A percentile compares a stretch with the other conserved stretches of the same genome.
These are phyloP conservation scores for Lethocerus indicus DNA, from an alignment of 1,140 invertebrate genomes.

Conservation along the genomic window DNA sequence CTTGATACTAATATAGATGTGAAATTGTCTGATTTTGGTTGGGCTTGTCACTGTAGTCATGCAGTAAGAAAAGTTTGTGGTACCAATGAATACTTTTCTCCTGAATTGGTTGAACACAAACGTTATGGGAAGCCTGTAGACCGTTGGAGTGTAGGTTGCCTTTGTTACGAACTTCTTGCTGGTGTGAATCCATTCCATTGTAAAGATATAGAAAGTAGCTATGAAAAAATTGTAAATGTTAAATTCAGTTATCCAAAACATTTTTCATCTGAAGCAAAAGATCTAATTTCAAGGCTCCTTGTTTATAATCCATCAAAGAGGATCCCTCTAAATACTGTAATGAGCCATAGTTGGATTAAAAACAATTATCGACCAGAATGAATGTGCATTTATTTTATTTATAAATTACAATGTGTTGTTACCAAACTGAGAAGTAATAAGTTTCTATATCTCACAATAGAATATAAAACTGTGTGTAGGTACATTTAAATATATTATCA, in stretches of 20 bases:
- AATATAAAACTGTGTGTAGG: too few species aligned
- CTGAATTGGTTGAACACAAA: constrained; percentile 72
- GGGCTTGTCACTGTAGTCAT: constrained; percentile 63
- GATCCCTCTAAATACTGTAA: constrained; percentile 50
- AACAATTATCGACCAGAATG: too few species aligned
- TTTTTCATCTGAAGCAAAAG: constrained; percentile 53
- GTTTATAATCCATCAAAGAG: constrained; percentile 29
- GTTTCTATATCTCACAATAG: too few species aligned
- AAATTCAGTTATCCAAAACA: constrained; percentile 56
- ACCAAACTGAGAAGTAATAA: too few species aligned
- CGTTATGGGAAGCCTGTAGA: constrained; percentile 66
- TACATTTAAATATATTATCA: too few species aligned
- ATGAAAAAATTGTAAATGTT: constrained; percentile 56
- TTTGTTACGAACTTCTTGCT: constrained; percentile 89
- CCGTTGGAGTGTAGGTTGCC: constrained; percentile 81
- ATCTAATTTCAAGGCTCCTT: constrained; percentile 55
- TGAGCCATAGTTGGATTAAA: constrained; percentile 62
- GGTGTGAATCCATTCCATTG: constrained; percentile 87
- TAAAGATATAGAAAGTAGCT: constrained; percentile 57
- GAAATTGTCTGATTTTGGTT: constrained; percentile 87
- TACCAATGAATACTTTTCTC: constrained; percentile 82
- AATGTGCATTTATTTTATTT: too few species aligned
- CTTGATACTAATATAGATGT: constrained; percentile 58
- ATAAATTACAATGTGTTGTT: too few species aligned
- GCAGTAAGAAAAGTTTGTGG: constrained; percentile 66